phyloP scores from a whole-genome alignment of 2,797 vertebrate species.

The Amblyraja radiata region DNA sequence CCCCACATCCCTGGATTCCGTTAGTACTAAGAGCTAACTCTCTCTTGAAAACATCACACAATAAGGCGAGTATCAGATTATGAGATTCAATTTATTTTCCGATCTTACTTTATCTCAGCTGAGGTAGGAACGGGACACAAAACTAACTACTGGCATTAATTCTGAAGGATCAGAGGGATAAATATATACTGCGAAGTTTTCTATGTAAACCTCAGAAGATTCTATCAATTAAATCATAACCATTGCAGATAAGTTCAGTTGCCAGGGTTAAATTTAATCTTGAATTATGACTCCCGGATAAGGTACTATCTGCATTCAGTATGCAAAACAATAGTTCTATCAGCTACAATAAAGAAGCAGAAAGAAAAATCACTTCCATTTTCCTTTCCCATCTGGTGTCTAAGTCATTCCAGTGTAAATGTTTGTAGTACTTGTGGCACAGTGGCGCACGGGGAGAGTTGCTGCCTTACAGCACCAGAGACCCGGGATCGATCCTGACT shows the following conservation, averaged over 20 bases:
- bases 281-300: not conserved
- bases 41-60: too few relatives aligned
- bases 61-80: not conserved
- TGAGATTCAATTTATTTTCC: not conserved
- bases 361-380: not conserved
- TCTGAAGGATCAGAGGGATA: not conserved
- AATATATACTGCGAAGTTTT: not conserved
- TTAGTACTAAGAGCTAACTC: too few relatives aligned
- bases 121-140: not conserved
- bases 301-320: not conserved
- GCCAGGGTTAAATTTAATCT: not conserved
- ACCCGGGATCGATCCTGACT: too few relatives aligned
- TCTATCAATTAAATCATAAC: not conserved
- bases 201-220: not conserved
- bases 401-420: not conserved
- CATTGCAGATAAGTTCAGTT: not conserved
- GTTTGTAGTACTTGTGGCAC: not conserved
- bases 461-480: too few relatives aligned
- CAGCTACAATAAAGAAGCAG: not conserved
- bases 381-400: not conserved
- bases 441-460: too few relatives aligned
- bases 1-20: too few relatives aligned
- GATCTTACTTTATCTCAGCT: not conserved
- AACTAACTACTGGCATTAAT: not conserved
- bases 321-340: not conserved